Evolutionary conservation across 2,113 vertebrate genomes (phyloP), one percentile per base, ranked within the genome.

Genomic region (Megaceryle maxima): DNA sequence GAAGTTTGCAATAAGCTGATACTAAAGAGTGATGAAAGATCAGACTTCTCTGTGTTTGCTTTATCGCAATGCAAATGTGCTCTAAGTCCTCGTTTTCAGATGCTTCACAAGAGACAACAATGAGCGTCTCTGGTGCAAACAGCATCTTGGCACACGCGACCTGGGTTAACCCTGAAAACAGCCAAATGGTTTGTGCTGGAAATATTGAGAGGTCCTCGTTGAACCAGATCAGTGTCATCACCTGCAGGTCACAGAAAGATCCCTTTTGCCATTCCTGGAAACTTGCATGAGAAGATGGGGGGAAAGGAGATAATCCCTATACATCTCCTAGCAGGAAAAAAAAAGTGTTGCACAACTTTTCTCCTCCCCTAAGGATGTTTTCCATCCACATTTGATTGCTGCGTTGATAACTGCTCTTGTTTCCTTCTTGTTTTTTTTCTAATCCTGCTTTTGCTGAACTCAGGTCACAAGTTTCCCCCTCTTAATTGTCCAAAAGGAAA

Each of bases 331-430:
- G 43, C 64, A 68, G 31, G 21, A 48, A 68, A 21, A 31, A 41
- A 73, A 50, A 7, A 8, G 0, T 4, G 1, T 15, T 37, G 25
- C 0, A 0, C 22, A 33, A 31, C 60, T 43, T 83, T 90, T 83
- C 16, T 83, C 14, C 21, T 48, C 15, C 35, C 59, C 17, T 0
- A 6, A 15, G n/a, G 50, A n/a, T 13, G 21, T 77, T 83, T 90
- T 69, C 79, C 44, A 55, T 13, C 55, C 37, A 3, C 8, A 28
- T 48, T 48, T 68, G 21, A 57, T 76, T 14, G 57, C n/a, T 60
- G 26, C 6, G 10, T 29, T 51, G 70, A 73, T 56, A 88, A 51
- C 20, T 20, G 11, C 56, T 82, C 35, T 39, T 35, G 16, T 50
- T 75, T 73, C 25, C 33, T 46, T 78, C 50, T 48, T 37, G 17